Evolutionary conservation across 2,888 invertebrate genomes (phyloP).

Genomic region (Eustalomyia histrio): DNA sequence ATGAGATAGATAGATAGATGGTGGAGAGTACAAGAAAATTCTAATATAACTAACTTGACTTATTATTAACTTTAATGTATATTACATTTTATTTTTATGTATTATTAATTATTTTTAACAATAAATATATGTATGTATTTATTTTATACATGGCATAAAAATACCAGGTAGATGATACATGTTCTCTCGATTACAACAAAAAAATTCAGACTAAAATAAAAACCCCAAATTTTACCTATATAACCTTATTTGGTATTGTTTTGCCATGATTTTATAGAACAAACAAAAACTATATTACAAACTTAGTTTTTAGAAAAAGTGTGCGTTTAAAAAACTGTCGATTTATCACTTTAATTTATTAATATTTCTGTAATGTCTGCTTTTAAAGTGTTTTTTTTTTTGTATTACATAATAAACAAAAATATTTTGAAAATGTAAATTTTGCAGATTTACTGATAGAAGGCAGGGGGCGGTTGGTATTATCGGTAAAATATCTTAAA

Average conservation of each 20-base stretch:
- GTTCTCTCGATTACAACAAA: no score
- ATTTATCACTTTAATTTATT: neutral
- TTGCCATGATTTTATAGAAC: no score
- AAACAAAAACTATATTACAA: neutral
- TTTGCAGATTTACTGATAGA: no score
- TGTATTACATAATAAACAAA: neutral
- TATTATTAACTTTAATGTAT: neutral
- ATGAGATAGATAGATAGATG: no score
- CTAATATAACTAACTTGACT: neutral
- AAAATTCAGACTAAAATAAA: no score
- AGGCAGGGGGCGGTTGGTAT: no score
- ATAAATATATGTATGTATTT: conserved; percentile 7
- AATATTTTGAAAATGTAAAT: neutral
- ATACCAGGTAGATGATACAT: no score
- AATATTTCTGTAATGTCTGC: neutral
- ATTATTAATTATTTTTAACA: neutral
- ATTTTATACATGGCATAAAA: no score
- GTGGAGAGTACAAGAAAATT: neutral
- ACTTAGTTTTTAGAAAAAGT: neutral
- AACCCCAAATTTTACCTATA: no score
- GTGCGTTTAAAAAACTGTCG: neutral
- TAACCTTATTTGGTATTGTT: no score
- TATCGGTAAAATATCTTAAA: no score
- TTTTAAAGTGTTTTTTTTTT: conserved; percentile 3
- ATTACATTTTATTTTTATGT: conserved; percentile 1